These are phyloP conservation scores for Erynnis tages DNA, from an alignment of 2,888 invertebrate species.

Conservation along the genomic window DNA sequence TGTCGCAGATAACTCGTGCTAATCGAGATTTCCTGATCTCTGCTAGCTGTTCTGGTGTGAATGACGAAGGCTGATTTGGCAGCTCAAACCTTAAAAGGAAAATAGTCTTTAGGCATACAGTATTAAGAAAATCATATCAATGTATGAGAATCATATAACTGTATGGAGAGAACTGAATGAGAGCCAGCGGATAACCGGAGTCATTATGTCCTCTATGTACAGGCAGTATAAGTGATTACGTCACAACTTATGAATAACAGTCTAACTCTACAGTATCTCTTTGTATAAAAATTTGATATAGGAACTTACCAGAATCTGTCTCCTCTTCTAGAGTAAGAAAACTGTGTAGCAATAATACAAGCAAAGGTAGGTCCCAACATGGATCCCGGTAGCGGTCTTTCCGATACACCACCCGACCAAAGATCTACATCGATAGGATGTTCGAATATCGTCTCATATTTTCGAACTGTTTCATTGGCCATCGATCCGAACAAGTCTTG, in stretches of 20 bases:
- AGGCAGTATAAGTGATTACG: too few species aligned
- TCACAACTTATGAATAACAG: too few species aligned
- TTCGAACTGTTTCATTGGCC: conserved; percentile 92
- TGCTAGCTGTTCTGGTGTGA: conserved; percentile 91
- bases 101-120: too few species aligned
- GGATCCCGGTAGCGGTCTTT: conserved; percentile 93
- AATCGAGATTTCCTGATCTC: conserved; percentile 91
- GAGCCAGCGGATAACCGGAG: too few species aligned
- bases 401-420: conserved; percentile 97
- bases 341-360: conserved; percentile 96
- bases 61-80: conserved; percentile 94
- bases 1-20: conserved; percentile 93
- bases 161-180: too few species aligned
- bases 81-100: conserved; percentile 86
- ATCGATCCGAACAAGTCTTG: conserved; percentile 92
- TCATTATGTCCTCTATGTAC: too few species aligned
- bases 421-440: conserved; percentile 96
- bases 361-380: conserved; percentile 97
- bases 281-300: too few species aligned
- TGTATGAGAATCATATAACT: too few species aligned
- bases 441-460: conserved; percentile 92
- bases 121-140: too few species aligned
- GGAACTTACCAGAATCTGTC: conserved; percentile 92
- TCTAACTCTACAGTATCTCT: too few species aligned
- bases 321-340: conserved; percentile 92